Base-by-base conservation (phyloP, 2,888 invertebrate genomes). In the Aphodius sticticus region DNA sequence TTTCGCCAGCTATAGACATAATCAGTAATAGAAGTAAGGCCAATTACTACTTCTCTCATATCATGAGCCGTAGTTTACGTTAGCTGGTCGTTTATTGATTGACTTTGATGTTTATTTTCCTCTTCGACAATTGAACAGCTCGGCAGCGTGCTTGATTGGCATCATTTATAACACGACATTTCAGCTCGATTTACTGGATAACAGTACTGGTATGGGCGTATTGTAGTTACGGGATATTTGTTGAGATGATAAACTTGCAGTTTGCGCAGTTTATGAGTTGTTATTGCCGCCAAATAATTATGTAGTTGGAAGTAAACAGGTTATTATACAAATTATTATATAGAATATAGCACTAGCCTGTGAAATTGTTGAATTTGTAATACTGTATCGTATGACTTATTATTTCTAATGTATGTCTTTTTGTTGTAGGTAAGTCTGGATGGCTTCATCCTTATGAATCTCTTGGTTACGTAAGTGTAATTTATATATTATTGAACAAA, bases 331-430 rank as follows among this genome's bases (percentile, higher is more conserved):
- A 26, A 26, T 26, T 26, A 26, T 3, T 26, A 26, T 26, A 26
- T 26, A 26, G 26, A 26, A 2, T 26, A 26, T 26, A 26, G 26
- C 26, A 26, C 26, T 26, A 26, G 26, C 26, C 6, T 71, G 71
- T 70, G 26, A 71, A n/a, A 71, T 71, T 71, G 12, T 71, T 71
- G 5, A 2, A 71, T 71, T 16, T 71, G 6, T 26, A 16, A 71
- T n/a, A 16, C n/a, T 70, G 6, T 70, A 9, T 70, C 70, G 70
- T 70, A 70, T n/a, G 6, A 16, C n/a, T 70, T 16, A 70, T 70
- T 70, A 16, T 14, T 69, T 69, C 69, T 69, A 69, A 69, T 69
- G 14, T 69, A 69, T 69, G 14, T 69, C 14, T 69, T 69, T 15
- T n/a, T n/a, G 69, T 69, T n/a, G 2, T 26, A 26, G 26, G 26